Conservation (phyloP, 1,140 invertebrate genomes). For the Halotydeus destructor region DNA sequence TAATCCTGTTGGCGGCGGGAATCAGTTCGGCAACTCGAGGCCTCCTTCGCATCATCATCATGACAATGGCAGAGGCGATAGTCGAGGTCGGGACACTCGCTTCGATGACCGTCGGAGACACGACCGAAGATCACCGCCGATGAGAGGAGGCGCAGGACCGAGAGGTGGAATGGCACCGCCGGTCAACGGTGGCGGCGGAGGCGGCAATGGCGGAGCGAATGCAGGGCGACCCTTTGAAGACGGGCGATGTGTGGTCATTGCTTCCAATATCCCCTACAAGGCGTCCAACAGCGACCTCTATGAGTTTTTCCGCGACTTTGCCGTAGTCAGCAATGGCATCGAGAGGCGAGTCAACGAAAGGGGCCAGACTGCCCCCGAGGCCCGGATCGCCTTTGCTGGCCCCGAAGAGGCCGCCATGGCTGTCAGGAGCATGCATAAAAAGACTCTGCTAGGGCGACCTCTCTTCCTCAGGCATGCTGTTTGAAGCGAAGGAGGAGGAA, state of each 20-base stretch:
- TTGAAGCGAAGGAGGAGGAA: too few relatives aligned
- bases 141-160: neutral
- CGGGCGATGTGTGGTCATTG: constrained; percentile 53
- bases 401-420: constrained; percentile 51
- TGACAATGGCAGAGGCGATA: neutral
- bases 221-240: constrained; percentile 26
- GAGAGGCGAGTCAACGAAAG: constrained; percentile 39
- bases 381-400: constrained; percentile 52
- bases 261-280: constrained; percentile 66
- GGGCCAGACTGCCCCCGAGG: constrained; percentile 66
- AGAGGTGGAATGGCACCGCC: neutral
- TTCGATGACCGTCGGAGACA: constrained; percentile 7
- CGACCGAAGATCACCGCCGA: neutral
- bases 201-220: neutral
- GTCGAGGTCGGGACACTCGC: too few relatives aligned
- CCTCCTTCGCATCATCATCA: neutral
- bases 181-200: constrained; percentile 3
- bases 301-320: constrained; percentile 42
- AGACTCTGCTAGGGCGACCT: constrained; percentile 15
- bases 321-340: constrained; percentile 22
- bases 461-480: constrained; percentile 11
- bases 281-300: constrained; percentile 67
- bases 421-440: constrained; percentile 30
- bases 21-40: constrained; percentile 8
- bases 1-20: constrained; percentile 5